These are phyloP conservation scores for Diphyllodes magnificus DNA, from an alignment of 2,113 vertebrate species.

Conservation along the genomic window DNA sequence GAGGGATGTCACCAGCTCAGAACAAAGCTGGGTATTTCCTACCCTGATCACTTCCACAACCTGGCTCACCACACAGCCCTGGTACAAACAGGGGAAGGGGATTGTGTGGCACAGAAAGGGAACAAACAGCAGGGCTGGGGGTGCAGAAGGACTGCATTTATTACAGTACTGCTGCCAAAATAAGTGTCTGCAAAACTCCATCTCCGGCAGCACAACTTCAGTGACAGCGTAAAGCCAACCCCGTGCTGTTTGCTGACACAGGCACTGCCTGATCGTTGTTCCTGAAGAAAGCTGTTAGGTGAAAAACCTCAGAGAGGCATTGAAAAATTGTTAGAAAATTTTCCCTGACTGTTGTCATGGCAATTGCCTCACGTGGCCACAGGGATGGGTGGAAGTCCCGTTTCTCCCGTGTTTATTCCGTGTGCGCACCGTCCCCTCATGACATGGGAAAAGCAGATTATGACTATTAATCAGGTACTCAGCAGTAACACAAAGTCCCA, in stretches of 20 bases:
- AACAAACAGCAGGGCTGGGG: neutral
- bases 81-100: neutral
- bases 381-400: neutral
- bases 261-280: rapidly evolving
- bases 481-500: neutral
- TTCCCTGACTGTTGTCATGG: neutral
- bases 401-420: neutral
- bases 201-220: neutral
- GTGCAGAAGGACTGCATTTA: neutral
- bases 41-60: neutral
- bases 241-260: neutral
- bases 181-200: neutral
- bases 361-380: neutral
- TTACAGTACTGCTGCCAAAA: neutral
- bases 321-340: neutral
- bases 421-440: rapidly evolving
- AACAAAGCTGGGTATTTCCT: neutral
- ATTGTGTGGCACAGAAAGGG: neutral
- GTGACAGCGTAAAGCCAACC: neutral
- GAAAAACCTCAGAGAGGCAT: neutral
- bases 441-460: neutral
- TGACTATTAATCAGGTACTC: neutral
- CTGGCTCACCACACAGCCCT: neutral
- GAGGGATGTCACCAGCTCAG: neutral
- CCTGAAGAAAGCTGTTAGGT: neutral